Conservation (phyloP, 2,113 vertebrate genomes). For the Cacatua alba region DNA sequence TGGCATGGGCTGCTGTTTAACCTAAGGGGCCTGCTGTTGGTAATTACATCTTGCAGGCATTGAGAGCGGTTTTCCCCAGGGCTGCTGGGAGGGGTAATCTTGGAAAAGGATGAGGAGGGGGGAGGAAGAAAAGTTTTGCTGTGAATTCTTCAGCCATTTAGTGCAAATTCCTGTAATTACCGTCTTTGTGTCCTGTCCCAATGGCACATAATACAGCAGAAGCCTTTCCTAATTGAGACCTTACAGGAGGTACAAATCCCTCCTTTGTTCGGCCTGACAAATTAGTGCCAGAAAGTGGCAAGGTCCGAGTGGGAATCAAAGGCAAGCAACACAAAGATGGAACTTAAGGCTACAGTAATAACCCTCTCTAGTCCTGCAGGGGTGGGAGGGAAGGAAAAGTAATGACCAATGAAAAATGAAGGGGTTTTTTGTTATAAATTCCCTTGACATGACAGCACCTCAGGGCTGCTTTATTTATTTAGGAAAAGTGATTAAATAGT, state of each 20-base stretch:
- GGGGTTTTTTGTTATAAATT: constrained; percentile 79
- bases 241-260: constrained; percentile 89
- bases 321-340: constrained; percentile 85
- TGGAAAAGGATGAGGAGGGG: constrained; percentile 44
- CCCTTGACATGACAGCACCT: constrained; percentile 86
- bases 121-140: constrained; percentile 75
- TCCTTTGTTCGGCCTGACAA: constrained; percentile 86
- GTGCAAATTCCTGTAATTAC: constrained; percentile 90
- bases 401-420: constrained; percentile 82
- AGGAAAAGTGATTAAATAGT: constrained; percentile 88
- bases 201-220: constrained; percentile 84
- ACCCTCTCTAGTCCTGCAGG: constrained; percentile 81
- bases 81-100: constrained; percentile 63
- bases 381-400: constrained; percentile 71
- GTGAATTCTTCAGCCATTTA: constrained; percentile 88
- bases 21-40: constrained; percentile 61
- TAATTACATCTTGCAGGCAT: constrained; percentile 66
- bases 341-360: constrained; percentile 90
- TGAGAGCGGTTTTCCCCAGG: constrained; percentile 50
- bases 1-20: constrained; percentile 71
- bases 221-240: constrained; percentile 90
- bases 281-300: constrained; percentile 90
- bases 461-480: constrained; percentile 86
- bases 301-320: constrained; percentile 87
- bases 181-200: constrained; percentile 83